Evolutionary conservation across 35 echinoderm and acorn worm genomes (phyloP).

Genomic region (Anneissia japonica): DNA sequence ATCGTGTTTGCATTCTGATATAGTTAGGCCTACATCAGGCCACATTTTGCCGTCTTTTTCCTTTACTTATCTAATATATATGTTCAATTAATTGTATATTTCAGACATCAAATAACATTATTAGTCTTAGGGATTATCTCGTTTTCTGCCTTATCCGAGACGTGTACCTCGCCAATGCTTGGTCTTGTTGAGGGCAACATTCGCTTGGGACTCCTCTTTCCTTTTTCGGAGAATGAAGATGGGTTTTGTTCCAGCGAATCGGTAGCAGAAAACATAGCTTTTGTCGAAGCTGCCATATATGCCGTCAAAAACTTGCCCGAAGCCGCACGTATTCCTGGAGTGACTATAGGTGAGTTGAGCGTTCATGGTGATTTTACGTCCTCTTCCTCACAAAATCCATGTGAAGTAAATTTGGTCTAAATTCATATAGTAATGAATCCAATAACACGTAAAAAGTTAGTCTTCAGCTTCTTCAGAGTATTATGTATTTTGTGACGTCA

Average conservation of each 20-base stretch:
- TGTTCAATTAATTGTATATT: too few species aligned
- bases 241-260: background rate
- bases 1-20: too few species aligned
- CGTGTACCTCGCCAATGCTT: background rate
- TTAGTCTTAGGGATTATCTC: background rate
- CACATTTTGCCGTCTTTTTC: too few species aligned
- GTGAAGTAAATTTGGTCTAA: too few species aligned
- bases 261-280: background rate
- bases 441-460: too few species aligned
- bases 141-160: background rate
- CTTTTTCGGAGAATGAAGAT: background rate
- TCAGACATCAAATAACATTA: background rate
- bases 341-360: background rate
- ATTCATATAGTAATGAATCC: too few species aligned
- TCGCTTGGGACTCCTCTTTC: background rate
- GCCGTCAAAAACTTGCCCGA: background rate
- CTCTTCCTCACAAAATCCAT: too few species aligned
- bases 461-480: too few species aligned
- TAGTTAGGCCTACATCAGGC: too few species aligned
- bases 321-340: background rate
- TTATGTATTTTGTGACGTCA: too few species aligned
- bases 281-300: background rate
- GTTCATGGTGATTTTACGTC: too few species aligned
- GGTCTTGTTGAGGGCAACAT: background rate
- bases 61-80: too few species aligned